Base-by-base conservation (phyloP, 2,797 vertebrate species). In the Australoheros facetus region DNA sequence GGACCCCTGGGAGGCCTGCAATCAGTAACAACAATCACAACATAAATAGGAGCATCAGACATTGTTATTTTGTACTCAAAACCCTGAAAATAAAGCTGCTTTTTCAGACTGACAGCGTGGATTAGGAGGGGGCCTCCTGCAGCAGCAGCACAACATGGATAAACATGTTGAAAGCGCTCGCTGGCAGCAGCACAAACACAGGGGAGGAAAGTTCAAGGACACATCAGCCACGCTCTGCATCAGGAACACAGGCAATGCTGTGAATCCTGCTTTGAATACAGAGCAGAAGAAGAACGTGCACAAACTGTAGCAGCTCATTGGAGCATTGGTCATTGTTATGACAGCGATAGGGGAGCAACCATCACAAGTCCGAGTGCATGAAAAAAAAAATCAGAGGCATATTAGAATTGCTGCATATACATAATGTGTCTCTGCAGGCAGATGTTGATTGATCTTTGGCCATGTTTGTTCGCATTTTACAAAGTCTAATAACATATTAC, bases 121-220 rank as follows among this genome's bases (percentile, higher is more conserved):
- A 56, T 62, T 23, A 75, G 3, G 11, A n/a, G 37, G 32, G n/a
- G 30, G 45, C 17, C 64, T 80, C 39, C 62, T 26, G 55, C 55
- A 69, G 78, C 76, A 13, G 66, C 51, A 62, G 80, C 73, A 21
- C 54, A 53, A 54, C 76, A 71, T 5, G 60, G 62, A 80, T 73
- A 75, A 74, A 77, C 54, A 56, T 6, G 70, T 23, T 39, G 1
- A 9, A 62, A 19, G 45, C 75, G 54, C 21, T 55, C 1, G 60
- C 85, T 23, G 10, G 55, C 7, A 7, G 83, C 79, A 1, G 56
- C 71, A 39, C 66, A 54, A n/a, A 84, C 32, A 64, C 60, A 66
- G 32, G 59, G 69, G 77, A 79, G 39, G 56, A 81, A 85, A 69
- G 87, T 90, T 87, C 81, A 93, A 91, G 90, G 84, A 82, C 85